Evolutionary conservation across 2,797 vertebrate genomes (phyloP).

Genomic region (Lycodopsis pacificus): DNA sequence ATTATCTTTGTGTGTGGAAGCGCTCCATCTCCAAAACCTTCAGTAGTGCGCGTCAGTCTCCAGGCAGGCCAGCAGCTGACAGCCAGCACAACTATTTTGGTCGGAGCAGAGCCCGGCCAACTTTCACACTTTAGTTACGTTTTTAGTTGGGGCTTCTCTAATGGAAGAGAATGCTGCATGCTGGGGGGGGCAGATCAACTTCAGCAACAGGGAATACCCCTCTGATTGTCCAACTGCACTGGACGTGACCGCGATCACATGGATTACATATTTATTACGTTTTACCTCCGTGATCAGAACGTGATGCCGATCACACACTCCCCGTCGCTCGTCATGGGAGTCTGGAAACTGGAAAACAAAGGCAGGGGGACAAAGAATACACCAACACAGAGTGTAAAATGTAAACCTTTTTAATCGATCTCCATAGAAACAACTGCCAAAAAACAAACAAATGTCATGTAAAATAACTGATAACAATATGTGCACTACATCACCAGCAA

Average conservation of each 20-base stretch:
- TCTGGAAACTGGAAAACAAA: not conserved
- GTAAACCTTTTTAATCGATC: conserved; percentile 66
- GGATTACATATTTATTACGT: not conserved
- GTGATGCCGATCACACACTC: not conserved
- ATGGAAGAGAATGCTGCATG: conserved; percentile 47
- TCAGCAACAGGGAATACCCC: conserved; percentile 36
- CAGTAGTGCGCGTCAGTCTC: conserved; percentile 37
- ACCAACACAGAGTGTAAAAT: conserved; percentile 32
- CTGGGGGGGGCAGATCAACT: conserved; percentile 19
- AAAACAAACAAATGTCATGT: conserved; percentile 2
- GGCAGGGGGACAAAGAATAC: conserved; percentile 17
- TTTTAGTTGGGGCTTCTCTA: conserved; percentile 42
- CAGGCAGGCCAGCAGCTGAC: conserved; percentile 73
- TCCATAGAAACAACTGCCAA: conserved; percentile 56
- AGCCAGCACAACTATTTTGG: conserved; percentile 74
- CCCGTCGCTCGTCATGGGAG: not conserved
- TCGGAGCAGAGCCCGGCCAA: conserved; percentile 64
- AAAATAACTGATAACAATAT: conserved; percentile 31
- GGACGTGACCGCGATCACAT: not conserved
- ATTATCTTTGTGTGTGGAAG: not conserved
- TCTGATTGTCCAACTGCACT: conserved; percentile 4
- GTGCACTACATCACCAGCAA: conserved; percentile 37
- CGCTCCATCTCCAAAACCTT: not conserved
- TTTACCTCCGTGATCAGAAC: not conserved
- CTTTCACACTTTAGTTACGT: conserved; percentile 64